Percentiles rank a stretch among this genome's conserved stretches.
Evolutionary conservation across 2,888 invertebrate species (phyloP).

Genomic region (Hesperia comma): DNA sequence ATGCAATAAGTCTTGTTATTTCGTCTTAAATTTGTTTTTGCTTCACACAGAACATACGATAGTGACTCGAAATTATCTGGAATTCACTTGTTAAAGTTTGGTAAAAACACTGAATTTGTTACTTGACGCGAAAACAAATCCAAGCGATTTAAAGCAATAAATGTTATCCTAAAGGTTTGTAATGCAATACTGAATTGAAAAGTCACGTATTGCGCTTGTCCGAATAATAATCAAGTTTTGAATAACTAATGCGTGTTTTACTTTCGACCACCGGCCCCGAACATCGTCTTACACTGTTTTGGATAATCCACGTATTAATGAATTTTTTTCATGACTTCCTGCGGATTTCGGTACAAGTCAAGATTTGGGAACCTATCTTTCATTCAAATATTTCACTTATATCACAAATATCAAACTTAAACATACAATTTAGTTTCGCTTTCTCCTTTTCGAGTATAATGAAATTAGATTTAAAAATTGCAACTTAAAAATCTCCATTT

Average conservation of each 20-base stretch:
- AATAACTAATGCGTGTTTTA: conserved; percentile 70
- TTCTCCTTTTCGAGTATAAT: too few species aligned
- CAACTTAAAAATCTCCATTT: too few species aligned
- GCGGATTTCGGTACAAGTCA: too few species aligned
- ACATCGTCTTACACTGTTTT: background rate
- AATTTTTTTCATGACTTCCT: too few species aligned
- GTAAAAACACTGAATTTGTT: background rate
- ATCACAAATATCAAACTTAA: too few species aligned
- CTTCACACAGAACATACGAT: background rate
- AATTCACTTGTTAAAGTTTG: too few species aligned
- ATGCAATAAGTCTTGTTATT: conserved; percentile 1
- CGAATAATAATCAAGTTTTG: conserved; percentile 78
- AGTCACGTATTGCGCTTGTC: conserved; percentile 74
- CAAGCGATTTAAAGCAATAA: conserved; percentile 21
- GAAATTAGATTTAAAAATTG: too few species aligned
- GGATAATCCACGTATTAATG: too few species aligned
- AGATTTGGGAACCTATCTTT: too few species aligned
- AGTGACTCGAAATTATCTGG: too few species aligned
- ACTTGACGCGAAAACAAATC: conserved; percentile 23
- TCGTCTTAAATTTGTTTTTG: conserved; percentile 24
- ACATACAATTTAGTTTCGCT: too few species aligned
- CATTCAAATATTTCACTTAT: too few species aligned
- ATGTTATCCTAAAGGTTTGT: conserved; percentile 45
- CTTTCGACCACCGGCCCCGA: conserved; percentile 46
- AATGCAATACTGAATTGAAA: conserved; percentile 41